These are phyloP conservation scores for Lucifuga dentata DNA, from an alignment of 2,113 vertebrate genomes.

Conservation along the genomic window DNA sequence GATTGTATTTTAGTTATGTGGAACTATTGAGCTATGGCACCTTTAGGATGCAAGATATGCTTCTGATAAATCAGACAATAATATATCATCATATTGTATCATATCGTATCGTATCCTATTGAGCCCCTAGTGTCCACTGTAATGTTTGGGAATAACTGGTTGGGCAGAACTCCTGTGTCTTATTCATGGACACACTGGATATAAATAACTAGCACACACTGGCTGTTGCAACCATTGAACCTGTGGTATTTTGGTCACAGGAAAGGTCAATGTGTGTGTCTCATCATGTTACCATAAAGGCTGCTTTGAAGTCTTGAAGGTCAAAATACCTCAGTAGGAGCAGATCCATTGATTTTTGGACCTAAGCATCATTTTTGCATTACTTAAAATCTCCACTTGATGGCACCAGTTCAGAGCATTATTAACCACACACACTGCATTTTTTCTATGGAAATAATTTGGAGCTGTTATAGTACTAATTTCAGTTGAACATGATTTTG, in stretches of 20 bases:
- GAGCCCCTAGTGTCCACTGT: no score
- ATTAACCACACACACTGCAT: not conserved
- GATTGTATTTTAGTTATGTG: no score
- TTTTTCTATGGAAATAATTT: not conserved
- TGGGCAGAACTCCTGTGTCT: not conserved
- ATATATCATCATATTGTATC: no score
- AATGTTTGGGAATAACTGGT: not conserved
- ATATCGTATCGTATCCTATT: no score
- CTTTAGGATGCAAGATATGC: no score
- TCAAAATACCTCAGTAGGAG: constrained; percentile 27
- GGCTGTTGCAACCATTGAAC: not conserved
- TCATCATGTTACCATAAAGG: not conserved
- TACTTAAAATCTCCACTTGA: constrained; percentile 53
- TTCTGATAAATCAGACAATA: no score
- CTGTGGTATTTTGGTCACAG: no score
- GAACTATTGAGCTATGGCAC: no score
- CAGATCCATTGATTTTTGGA: no score
- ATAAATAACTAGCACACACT: no score
- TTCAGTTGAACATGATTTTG: not conserved
- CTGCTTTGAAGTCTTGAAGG: constrained; percentile 34
- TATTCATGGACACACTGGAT: constrained; percentile 3
- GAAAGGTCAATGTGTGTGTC: no score
- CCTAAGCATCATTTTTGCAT: constrained; percentile 38
- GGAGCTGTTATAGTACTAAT: constrained; percentile 1
- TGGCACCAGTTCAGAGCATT: constrained; percentile 49